Evolutionary conservation across 1,140 invertebrate genomes (phyloP), one percentile per base, ranked within the genome.

Genomic region (Pentalonia nigronervosa): DNA sequence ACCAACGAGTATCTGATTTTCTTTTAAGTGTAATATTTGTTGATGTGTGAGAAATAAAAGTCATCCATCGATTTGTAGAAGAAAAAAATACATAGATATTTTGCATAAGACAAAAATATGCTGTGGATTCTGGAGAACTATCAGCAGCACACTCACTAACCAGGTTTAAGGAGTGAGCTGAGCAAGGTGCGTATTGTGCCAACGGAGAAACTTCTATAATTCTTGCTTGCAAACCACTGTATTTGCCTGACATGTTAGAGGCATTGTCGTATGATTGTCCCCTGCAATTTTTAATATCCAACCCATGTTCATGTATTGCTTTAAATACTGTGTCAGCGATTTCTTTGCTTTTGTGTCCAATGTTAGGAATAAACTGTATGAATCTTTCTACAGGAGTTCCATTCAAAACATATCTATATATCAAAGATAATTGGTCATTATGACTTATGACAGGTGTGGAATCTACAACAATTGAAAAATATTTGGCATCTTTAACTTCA

Each of bases 361-460:
- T 48, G 50, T 91, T 93, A 34, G 94, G 89, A 34, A 94, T 56
- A 91, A 94, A 94, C 8, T 86, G n/a, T 41, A 94, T 30, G 53
- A 53, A 94, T 60, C 92, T 67, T 94, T 94, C 94, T 9, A 94
- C 48, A 50, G 86, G 93, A n/a, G 25, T 50, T 41, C 94, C 94
- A 90, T 93, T 88, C 3, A 86, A 25, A 36, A 96, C 93, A 93
- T 94, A 95, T 94, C 94, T 89, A 91, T 94, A 86, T 21, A 94
- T 93, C 47, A 95, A 93, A 83, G 94, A 94, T 23, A 95, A 94
- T 94, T 95, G 95, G 94, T 95, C 95, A 1, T 94, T 94, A 89
- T 95, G 94, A 23, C 94, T 93, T 86, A 95, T 94, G 94, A 95
- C 95, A 81, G 95, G 94, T 36, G 95, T 95, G 14, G 95, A 95